A percentile compares a stretch with the other conserved stretches of the same genome.
These are phyloP conservation scores for Drosophila acutilabella DNA, from an alignment of 2,888 invertebrate genomes.

Conservation along the genomic window DNA sequence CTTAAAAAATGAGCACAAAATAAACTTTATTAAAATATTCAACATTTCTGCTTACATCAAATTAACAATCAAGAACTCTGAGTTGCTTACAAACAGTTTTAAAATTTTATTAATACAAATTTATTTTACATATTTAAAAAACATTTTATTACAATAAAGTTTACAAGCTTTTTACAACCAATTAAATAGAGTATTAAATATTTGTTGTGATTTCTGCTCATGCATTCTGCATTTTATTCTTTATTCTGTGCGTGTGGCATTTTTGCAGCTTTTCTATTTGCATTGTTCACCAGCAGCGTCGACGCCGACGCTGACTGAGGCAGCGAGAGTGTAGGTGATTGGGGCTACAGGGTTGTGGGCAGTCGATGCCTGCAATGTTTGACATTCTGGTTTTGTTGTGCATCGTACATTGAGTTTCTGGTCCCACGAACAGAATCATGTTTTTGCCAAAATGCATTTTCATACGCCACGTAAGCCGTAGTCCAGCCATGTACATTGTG, in stretches of 20 bases:
- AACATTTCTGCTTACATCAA: not conserved
- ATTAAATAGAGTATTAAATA: constrained; percentile 8
- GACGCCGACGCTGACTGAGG: constrained; percentile 3
- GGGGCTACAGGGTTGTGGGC: not conserved
- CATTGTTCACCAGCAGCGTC: constrained; percentile 62
- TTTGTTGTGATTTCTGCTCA: constrained; percentile 18
- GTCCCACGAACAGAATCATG: constrained; percentile 57
- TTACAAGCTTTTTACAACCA: not conserved
- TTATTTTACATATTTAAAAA: too few relatives aligned
- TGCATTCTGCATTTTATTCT: constrained; percentile 25
- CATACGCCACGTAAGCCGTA: constrained; percentile 70
- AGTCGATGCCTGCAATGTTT: constrained; percentile 62
- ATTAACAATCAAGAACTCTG: too few relatives aligned
- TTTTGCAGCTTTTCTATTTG: constrained; percentile 72
- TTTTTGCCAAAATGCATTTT: constrained; percentile 79
- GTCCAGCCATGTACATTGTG: constrained; percentile 48
- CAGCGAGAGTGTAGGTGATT: not conserved
- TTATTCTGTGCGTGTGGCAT: constrained; percentile 38
- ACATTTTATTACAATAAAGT: not conserved
- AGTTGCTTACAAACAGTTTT: too few relatives aligned
- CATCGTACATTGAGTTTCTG: constrained; percentile 44
- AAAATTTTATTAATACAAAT: too few relatives aligned
- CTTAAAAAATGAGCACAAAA: not conserved
- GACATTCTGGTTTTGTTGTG: constrained; percentile 69
- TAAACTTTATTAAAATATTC: not conserved